Conservation (phyloP, 2,113 vertebrate genomes). For the Struthio camelus region DNA sequence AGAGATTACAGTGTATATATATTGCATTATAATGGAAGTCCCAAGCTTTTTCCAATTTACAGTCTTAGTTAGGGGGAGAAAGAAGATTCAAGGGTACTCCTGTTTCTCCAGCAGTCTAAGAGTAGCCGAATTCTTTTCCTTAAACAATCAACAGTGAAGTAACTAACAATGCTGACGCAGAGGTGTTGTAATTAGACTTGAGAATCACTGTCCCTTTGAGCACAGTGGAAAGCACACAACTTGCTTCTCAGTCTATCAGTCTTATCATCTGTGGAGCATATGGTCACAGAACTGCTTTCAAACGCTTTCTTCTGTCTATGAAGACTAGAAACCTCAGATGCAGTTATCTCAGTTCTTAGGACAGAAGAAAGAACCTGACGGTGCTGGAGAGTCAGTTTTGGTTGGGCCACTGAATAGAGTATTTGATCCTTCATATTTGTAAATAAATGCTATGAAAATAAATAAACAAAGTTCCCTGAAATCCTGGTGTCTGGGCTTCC, state of each 20-base stretch:
- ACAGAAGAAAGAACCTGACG: neutral
- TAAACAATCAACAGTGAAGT: accelerated
- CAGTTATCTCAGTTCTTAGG: neutral
- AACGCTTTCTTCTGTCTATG: neutral
- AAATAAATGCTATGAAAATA: neutral
- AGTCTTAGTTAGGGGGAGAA: neutral
- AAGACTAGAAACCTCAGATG: neutral
- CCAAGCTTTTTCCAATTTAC: neutral
- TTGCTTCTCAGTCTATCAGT: neutral
- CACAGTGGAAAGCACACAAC: neutral
- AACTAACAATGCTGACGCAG: neutral
- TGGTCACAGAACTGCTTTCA: neutral
- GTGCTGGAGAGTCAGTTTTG: neutral
- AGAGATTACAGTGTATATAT: neutral
- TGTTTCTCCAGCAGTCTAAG: neutral
- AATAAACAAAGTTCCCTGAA: neutral
- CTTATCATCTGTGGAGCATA: no score
- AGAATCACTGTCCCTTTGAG: neutral
- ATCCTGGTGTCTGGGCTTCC: neutral
- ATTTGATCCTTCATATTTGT: neutral
- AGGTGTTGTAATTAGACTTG: neutral
- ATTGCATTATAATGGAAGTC: neutral
- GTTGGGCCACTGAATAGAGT: neutral
- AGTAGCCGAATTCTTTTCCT: neutral
- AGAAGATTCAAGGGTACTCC: neutral